Conservation (phyloP, 30 jellyfish, hydroid and myxozoan species). For the Aurelia sp. region DNA sequence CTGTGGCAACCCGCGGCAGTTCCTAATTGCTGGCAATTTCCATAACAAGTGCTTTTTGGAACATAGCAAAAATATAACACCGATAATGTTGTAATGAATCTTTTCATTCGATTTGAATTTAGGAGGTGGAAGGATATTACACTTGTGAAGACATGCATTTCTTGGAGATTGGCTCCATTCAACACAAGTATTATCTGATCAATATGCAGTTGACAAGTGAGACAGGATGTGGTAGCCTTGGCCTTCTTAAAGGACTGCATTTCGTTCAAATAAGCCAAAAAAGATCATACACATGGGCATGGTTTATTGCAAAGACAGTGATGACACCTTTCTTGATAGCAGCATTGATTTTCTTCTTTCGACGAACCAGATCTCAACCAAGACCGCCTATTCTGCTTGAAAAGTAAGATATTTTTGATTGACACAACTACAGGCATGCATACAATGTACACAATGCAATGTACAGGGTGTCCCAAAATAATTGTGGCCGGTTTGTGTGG, state of each 20-base stretch:
- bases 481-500: too few relatives aligned
- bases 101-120: background rate
- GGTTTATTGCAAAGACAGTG: constrained; percentile 87
- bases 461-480: too few relatives aligned
- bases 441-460: too few relatives aligned
- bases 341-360: constrained; percentile 77
- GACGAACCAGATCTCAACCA: constrained; percentile 69
- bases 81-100: background rate
- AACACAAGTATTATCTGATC: constrained; percentile 70
- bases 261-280: constrained; percentile 64
- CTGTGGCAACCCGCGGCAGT: too few relatives aligned
- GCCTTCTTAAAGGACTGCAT: constrained; percentile 64
- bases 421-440: too few relatives aligned
- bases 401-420: too few relatives aligned
- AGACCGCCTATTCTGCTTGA: constrained; percentile 83
- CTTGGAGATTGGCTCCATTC: constrained; percentile 88
- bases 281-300: constrained; percentile 88
- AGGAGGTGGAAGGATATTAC: constrained; percentile 72
- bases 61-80: background rate
- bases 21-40: too few relatives aligned
- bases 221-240: constrained; percentile 35
- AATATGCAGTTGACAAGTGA: constrained; percentile 68
- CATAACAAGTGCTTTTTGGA: background rate
- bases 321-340: constrained; percentile 81
- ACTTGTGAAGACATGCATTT: constrained; percentile 93